These are phyloP conservation scores for Cacoxenus indagator DNA, from an alignment of 2,888 invertebrate species.

Conservation along the genomic window DNA sequence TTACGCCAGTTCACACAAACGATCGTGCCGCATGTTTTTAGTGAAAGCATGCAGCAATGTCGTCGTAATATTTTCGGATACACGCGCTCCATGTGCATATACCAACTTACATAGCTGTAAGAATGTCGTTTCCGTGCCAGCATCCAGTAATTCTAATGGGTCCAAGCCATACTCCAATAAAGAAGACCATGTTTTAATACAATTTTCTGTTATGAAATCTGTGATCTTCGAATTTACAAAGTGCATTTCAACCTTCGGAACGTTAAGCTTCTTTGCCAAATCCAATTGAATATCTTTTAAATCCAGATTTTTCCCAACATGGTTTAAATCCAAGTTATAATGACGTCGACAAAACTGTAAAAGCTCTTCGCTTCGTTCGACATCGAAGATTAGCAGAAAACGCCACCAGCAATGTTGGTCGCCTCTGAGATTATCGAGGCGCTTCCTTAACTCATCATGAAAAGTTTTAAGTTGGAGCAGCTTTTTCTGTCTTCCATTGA, in stretches of 20 bases:
- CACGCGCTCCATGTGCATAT: background rate
- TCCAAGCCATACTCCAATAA: background rate
- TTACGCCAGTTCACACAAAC: conserved; percentile 11
- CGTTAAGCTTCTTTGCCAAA: conserved; percentile 36
- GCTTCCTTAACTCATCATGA: background rate
- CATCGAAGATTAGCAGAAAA: conserved; percentile 39
- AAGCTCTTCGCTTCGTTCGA: background rate
- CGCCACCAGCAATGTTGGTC: conserved; percentile 50
- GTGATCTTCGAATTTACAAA: conserved; percentile 42
- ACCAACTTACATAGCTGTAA: conserved; percentile 26
- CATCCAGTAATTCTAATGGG: conserved; percentile 41
- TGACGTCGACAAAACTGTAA: conserved; percentile 33
- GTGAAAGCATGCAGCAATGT: conserved; percentile 13
- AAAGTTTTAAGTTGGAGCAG: background rate
- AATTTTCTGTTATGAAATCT: conserved; percentile 39
- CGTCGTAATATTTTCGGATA: conserved; percentile 1
- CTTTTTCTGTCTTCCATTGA: background rate
- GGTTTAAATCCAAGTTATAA: conserved; percentile 37
- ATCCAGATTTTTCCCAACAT: background rate
- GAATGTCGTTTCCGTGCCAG: conserved; percentile 44
- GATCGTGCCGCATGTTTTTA: conserved; percentile 11
- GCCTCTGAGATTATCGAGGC: conserved; percentile 35
- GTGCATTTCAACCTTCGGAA: conserved; percentile 39
- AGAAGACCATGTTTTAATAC: background rate
- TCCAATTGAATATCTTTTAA: conserved; percentile 24